These are phyloP conservation scores for Spea bombifrons DNA, from an alignment of 2,113 vertebrate species.

Conservation along the genomic window DNA sequence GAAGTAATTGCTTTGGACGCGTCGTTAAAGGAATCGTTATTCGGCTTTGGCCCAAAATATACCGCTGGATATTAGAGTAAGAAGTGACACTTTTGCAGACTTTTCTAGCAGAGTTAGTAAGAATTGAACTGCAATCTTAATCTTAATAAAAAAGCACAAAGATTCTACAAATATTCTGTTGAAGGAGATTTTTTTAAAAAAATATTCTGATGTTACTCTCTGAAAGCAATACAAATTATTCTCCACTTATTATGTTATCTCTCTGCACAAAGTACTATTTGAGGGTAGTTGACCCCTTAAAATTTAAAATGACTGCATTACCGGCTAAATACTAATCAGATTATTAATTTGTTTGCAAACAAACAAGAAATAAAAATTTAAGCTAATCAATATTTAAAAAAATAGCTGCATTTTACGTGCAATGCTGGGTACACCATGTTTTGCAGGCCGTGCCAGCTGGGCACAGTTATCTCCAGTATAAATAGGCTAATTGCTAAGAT, in stretches of 20 bases:
- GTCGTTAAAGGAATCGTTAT: slow-evolving; percentile 31
- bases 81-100: slow-evolving; percentile 5
- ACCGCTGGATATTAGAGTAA: neutral
- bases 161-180: neutral
- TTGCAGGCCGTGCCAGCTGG: too few species aligned
- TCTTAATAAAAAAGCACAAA: neutral
- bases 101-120: neutral
- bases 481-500: too few species aligned
- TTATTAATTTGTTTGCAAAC: neutral
- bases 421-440: too few species aligned
- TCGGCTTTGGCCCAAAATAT: slow-evolving; percentile 15
- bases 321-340: neutral
- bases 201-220: slow-evolving; percentile 1
- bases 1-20: slow-evolving; percentile 13
- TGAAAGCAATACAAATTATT: slow-evolving; percentile 19
- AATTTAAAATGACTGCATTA: neutral
- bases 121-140: neutral
- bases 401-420: neutral
- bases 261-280: neutral
- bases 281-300: too few species aligned
- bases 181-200: neutral
- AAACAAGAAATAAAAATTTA: neutral
- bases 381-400: slow-evolving; percentile 2
- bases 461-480: too few species aligned
- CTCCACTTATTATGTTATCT: slow-evolving; percentile 10